Evolutionary conservation across 2,113 vertebrate genomes (phyloP).

Genomic region (Rostratula benghalensis): DNA sequence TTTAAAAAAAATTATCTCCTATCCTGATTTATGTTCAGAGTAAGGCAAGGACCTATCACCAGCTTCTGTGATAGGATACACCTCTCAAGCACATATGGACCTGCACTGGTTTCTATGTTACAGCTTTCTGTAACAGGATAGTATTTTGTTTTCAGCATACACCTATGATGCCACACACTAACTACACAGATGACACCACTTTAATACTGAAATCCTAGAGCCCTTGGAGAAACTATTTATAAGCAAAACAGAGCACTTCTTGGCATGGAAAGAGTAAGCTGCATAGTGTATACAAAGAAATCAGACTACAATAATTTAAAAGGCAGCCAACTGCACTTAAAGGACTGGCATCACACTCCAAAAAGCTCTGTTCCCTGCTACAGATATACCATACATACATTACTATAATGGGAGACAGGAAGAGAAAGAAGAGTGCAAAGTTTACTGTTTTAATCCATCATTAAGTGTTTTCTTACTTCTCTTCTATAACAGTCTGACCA

Average conservation of each 20-base stretch:
- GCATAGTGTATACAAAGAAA: background rate
- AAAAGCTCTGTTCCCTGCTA: background rate
- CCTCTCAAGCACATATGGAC: rapidly evolving
- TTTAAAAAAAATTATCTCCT: background rate
- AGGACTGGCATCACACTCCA: background rate
- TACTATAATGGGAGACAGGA: background rate
- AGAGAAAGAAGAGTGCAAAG: background rate
- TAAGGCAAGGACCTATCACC: background rate
- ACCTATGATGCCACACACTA: rapidly evolving
- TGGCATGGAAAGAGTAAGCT: background rate
- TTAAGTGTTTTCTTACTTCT: slow-evolving; percentile 85
- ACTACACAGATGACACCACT: background rate
- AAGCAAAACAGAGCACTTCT: background rate
- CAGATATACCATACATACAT: background rate
- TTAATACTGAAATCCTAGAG: background rate
- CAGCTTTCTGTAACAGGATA: background rate
- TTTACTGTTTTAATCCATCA: slow-evolving; percentile 34
- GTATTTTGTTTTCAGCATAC: background rate
- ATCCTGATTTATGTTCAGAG: background rate
- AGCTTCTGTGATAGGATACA: background rate
- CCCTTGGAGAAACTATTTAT: background rate
- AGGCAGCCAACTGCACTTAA: background rate
- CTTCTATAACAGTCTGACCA: slow-evolving; percentile 88
- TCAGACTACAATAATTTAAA: background rate
- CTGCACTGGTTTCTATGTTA: background rate